Evolutionary conservation across 1,140 invertebrate species (phyloP).

Genomic region (Cotesia chilonis): DNA sequence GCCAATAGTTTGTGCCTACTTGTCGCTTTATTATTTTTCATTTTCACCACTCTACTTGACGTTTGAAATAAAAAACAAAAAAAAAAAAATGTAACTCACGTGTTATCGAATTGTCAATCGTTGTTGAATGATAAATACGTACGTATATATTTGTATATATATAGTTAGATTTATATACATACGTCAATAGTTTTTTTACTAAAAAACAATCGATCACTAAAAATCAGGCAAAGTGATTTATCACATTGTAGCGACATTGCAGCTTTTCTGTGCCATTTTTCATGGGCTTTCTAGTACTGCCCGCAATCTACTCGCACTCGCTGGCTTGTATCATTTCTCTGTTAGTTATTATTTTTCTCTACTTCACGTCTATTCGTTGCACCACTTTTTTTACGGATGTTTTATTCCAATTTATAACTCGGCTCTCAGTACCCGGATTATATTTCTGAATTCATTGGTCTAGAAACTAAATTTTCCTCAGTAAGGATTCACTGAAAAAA

Average conservation of each 20-base stretch:
- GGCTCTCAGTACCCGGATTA: conserved; percentile 2
- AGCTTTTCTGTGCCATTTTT: conserved; percentile 26
- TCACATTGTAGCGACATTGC: not conserved
- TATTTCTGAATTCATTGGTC: conserved; percentile 4
- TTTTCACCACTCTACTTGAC: not conserved
- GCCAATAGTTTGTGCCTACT: not conserved
- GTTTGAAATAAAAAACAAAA: not conserved
- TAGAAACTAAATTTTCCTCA: no score
- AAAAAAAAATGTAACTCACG: not conserved
- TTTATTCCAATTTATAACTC: conserved; percentile 15
- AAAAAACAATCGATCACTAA: conserved; percentile 19
- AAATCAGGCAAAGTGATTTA: conserved; percentile 17
- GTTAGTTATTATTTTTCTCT: conserved; percentile 12
- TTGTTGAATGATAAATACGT: not conserved
- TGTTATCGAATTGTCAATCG: conserved; percentile 14
- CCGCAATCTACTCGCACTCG: not conserved
- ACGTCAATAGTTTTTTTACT: not conserved
- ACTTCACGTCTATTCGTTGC: not conserved
- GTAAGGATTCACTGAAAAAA: no score
- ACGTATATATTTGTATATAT: not conserved
- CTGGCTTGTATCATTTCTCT: conserved; percentile 21
- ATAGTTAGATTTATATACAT: not conserved
- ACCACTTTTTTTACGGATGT: not conserved
- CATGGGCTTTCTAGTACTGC: conserved; percentile 12
- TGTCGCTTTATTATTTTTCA: not conserved